Conservation (phyloP, 2,113 vertebrate species). For the Anolis carolinensis region DNA sequence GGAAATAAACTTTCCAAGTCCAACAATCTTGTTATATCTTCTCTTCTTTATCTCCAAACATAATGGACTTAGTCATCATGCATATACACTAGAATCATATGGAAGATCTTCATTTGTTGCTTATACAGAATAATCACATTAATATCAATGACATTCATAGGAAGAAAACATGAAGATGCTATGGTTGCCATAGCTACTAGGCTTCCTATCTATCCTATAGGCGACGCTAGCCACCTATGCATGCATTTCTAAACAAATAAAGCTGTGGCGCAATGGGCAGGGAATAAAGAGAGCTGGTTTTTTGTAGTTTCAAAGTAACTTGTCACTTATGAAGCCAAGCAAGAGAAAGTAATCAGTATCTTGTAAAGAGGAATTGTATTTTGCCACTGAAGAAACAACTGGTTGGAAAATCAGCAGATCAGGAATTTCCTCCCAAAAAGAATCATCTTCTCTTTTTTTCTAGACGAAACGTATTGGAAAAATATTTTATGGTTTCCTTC, state of each 20-base stretch:
- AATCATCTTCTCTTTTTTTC: too few species aligned
- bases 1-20: not conserved
- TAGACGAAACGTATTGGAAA: not conserved
- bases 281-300: not conserved
- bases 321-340: not conserved
- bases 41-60: not conserved
- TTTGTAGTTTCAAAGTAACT: not conserved
- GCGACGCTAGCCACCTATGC: not conserved
- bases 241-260: not conserved
- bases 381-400: not conserved
- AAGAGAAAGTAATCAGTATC: not conserved
- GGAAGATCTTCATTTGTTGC: not conserved
- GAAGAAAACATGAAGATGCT: not conserved
- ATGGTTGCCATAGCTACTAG: not conserved
- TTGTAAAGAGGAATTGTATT: not conserved
- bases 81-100: not conserved
- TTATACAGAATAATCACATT: not conserved
- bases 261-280: not conserved
- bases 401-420: not conserved
- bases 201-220: not conserved
- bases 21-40: not conserved
- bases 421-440: not conserved
- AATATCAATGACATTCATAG: not conserved
- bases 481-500: not conserved
- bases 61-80: not conserved